Base-by-base conservation (phyloP, 2,888 invertebrate genomes). In the Cataglyphis livida region DNA sequence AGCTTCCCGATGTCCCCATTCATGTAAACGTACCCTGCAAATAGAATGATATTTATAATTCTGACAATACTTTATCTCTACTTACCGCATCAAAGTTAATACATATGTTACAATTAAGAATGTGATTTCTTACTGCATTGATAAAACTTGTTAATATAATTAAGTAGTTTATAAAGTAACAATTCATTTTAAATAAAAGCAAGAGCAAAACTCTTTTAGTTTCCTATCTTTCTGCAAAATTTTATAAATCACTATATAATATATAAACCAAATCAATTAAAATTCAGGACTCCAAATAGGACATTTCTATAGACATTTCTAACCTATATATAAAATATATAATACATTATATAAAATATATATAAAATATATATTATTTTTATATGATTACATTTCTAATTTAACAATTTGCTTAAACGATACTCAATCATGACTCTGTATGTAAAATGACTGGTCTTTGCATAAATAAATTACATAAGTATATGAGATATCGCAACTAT, bases 1-100 rank as follows among this genome's bases (percentile, higher is more conserved):
- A 96, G 96, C 96, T 97, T 97, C 95, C 96, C 96, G 95, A 97
- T 96, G 96, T 97, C 97, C 96, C 97, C 97, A 96, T 97, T 97
- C 97, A 97, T 97, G 96, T 96, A 97, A 95, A 96, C 96, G 96
- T 96, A 96, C 95, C 97, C 97, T 96, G 93, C 62, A 94, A 93
- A 93, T 48, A 92, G 51, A 65, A 81, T 87, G 86, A 91, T 25
- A 18, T 9, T 61, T 18, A 78, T 41, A 83, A 78, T 51, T 57
- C 7, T 35, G 18, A 15, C 7, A 25, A 35, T 15, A 4, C 25
- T 28, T 48, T 4, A 9, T 4, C 38, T 57, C 41, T n/a, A 21
- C 10, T 12, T 57, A 12, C 5, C 18, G 9, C 25, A 3, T 25
- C n/a, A 54, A 64, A 32, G 21, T 15, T 48, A 3, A 18, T 21